phyloP scores from a whole-genome alignment of 2,113 vertebrate species.

The Takifugu flavidus region DNA sequence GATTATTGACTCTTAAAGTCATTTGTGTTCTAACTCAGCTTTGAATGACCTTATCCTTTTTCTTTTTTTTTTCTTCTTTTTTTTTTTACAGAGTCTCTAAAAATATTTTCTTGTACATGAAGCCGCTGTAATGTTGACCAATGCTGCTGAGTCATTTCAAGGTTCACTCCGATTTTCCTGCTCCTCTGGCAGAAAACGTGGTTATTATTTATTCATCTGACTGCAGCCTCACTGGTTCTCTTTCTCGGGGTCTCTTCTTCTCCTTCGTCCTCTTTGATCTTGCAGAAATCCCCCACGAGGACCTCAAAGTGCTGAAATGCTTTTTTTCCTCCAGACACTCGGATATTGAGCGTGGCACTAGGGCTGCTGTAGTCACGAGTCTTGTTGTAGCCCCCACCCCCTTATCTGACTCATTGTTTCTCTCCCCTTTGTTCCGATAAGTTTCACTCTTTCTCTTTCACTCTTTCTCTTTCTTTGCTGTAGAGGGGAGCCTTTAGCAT shows the following conservation, averaged over 20 bases:
- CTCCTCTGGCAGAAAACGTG: constrained; percentile 26
- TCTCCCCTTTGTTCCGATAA: constrained; percentile 34
- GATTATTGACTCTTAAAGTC: background rate
- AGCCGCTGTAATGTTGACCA: background rate
- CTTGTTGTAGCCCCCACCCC: background rate
- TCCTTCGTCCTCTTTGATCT: constrained; percentile 30
- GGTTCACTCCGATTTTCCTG: constrained; percentile 54
- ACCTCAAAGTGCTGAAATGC: constrained; percentile 10
- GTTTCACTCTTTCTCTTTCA: constrained; percentile 27
- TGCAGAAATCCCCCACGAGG: constrained; percentile 13
- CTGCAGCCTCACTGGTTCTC: background rate
- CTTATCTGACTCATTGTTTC: constrained; percentile 27
- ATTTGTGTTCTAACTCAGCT: background rate
- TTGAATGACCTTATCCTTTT: background rate
- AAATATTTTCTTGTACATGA: too few relatives aligned
- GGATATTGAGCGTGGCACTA: constrained; percentile 28
- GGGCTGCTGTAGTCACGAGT: constrained; percentile 22
- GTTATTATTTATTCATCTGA: background rate
- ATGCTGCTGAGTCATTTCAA: constrained; percentile 53
- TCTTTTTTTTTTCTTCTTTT: background rate
- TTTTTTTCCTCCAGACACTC: constrained; percentile 14
- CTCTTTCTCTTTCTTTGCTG: constrained; percentile 26
- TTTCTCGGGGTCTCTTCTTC: background rate
- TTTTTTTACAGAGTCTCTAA: too few relatives aligned
- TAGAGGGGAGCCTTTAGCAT: constrained; percentile 8